Evolutionary conservation across 2,888 invertebrate genomes (phyloP), one percentile per base, ranked within the genome.

Genomic region (Cerastis rubricosa): DNA sequence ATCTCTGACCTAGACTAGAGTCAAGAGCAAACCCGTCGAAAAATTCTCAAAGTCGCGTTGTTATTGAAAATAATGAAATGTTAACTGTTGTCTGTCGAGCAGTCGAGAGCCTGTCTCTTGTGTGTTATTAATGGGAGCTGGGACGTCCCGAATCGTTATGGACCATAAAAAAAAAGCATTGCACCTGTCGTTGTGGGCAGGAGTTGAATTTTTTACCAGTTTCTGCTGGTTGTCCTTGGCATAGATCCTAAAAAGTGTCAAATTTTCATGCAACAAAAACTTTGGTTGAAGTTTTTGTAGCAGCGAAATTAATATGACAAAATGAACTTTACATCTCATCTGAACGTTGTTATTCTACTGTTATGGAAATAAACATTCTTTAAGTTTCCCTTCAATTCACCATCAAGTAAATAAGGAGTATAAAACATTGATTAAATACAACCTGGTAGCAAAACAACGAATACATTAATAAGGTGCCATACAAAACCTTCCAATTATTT

Each of bases 401-500:
- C n/a, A 68, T 19, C n/a, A n/a, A 40, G 19, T n/a, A 40, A 12
- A 40, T n/a, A 19, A 54, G 12, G 51, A 19, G 4, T 19, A 9
- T 9, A 25, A 47, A 49, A 66, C 22, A 66, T 43, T 40, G 22
- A 63, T 35, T 35, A 35, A 35, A 35, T 17, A 12, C 12, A 35
- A 11, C 17, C n/a, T 35, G 51, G 17, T 35, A 49, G 49, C 35
- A 29, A 22, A 67, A 51, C 7, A 17, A 19, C 35, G 35, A 14
- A 7, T 35, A 9, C 1, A 72, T 69, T 76, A 69, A 76, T 76
- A 61, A 73, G 17, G n/a, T 43, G 29, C 6, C 11, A 63, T 25
- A 45, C 59, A 47, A 25, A 74, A 51, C 35, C 67, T 80, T 75
- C 83, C 78, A 88, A 89, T 89, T 89, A 88, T 86, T 88, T 89